Percentiles rank a stretch among this genome's conserved stretches.
phyloP scores from a whole-genome alignment of 1,140 invertebrate species.

The Microplitis mediator region DNA sequence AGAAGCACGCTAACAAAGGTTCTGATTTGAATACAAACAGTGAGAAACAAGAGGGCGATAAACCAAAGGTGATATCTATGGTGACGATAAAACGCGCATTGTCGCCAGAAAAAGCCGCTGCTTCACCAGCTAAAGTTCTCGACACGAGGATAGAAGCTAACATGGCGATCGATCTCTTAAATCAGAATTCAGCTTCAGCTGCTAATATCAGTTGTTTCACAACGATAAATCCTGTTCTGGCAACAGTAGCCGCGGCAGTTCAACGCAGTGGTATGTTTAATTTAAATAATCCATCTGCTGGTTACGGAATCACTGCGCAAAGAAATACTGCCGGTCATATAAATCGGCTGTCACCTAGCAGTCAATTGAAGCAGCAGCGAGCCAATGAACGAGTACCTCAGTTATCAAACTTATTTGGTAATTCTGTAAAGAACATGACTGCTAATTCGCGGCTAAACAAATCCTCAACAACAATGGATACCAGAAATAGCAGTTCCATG shows the following conservation, averaged over 20 bases:
- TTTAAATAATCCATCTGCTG: constrained; percentile 30
- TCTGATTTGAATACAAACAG: constrained; percentile 29
- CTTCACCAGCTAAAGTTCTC: constrained; percentile 42
- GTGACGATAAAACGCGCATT: constrained; percentile 56
- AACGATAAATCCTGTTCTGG: constrained; percentile 58
- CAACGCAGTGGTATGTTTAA: constrained; percentile 56
- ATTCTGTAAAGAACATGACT: constrained; percentile 46
- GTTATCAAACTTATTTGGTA: constrained; percentile 52
- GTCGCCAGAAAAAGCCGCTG: constrained; percentile 42
- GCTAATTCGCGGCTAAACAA: constrained; percentile 1
- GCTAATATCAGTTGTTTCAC: constrained; percentile 44
- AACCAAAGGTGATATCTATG: constrained; percentile 61
- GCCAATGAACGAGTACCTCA: constrained; percentile 47
- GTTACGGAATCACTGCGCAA: constrained; percentile 36
- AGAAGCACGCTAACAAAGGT: constrained; percentile 41
- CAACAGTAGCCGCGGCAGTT: constrained; percentile 58
- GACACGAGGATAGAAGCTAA: constrained; percentile 37
- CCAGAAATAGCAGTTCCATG: constrained; percentile 38
- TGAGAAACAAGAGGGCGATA: constrained; percentile 43
- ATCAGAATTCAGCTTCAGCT: constrained; percentile 37
- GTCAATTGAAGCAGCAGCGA: constrained; percentile 51
- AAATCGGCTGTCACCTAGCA: constrained; percentile 60
- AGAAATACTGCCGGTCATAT: constrained; percentile 47
- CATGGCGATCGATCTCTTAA: constrained; percentile 39
- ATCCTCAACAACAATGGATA: not conserved